A percentile compares a stretch with the other conserved stretches of the same genome.
phyloP scores from a whole-genome alignment of 2,113 vertebrate genomes.

The Bambusicola thoracicus region DNA sequence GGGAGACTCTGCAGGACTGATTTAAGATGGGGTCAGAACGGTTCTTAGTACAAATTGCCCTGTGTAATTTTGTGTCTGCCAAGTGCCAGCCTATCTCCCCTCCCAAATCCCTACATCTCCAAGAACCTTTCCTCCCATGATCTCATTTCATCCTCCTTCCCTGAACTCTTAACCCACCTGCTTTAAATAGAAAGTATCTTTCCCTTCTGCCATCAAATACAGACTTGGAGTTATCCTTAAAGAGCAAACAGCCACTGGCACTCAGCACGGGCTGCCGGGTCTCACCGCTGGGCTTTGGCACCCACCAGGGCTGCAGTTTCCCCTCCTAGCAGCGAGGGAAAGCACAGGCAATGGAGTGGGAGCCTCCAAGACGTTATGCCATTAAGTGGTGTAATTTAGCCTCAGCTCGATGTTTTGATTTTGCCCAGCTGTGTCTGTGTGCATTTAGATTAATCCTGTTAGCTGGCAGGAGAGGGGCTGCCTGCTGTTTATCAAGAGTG shows the following conservation, averaged over 20 bases:
- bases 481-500: constrained; percentile 71
- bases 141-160: neutral
- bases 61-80: constrained; percentile 2
- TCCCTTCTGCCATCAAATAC: neutral
- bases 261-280: neutral
- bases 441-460: constrained; percentile 72
- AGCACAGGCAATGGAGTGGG: neutral
- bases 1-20: constrained; percentile 15
- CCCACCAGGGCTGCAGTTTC: neutral
- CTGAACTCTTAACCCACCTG: constrained; percentile 1
- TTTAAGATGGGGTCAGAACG: neutral
- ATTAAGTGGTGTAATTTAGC: constrained; percentile 39
- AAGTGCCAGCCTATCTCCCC: neutral
- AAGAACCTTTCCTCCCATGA: neutral
- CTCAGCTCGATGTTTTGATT: constrained; percentile 66
- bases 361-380: neutral
- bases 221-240: neutral
- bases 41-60: constrained; percentile 23
- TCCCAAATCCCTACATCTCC: neutral
- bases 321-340: neutral
- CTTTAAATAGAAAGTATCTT: neutral
- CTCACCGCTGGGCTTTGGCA: neutral
- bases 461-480: constrained; percentile 36
- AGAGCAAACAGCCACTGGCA: neutral
- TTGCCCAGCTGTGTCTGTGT: constrained; percentile 70